phyloP scores from a whole-genome alignment of 2,797 vertebrate species.

The Ctenopoma kingsleyae region DNA sequence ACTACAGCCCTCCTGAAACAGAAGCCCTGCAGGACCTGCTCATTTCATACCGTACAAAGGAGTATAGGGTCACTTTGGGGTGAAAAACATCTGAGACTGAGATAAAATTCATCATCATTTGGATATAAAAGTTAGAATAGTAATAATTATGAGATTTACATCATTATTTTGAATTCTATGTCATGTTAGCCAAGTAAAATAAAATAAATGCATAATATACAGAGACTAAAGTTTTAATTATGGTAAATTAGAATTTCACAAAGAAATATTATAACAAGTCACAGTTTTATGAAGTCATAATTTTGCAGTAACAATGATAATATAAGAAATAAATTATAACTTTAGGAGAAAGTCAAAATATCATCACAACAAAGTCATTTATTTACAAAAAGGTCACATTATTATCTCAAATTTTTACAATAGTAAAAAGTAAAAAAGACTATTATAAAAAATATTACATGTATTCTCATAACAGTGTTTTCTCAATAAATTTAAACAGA shows the following conservation, averaged over 20 bases:
- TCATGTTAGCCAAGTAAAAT: background rate
- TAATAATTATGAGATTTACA: background rate
- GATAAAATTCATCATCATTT: background rate
- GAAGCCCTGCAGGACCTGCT: slow-evolving; percentile 7
- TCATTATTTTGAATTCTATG: too few relatives aligned
- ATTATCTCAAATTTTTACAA: background rate
- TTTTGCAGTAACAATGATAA: background rate
- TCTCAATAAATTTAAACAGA: background rate
- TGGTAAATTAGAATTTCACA: background rate
- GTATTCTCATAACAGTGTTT: too few relatives aligned
- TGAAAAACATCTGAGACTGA: background rate
- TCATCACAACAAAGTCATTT: background rate
- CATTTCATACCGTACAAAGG: background rate
- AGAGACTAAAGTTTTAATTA: background rate
- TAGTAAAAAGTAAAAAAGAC: too few relatives aligned
- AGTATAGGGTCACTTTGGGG: slow-evolving; percentile 5
- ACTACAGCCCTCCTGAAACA: slow-evolving; percentile 1
- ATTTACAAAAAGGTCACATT: background rate
- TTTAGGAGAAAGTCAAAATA: background rate
- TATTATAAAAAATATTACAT: too few relatives aligned
- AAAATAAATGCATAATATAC: background rate
- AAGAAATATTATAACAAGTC: background rate
- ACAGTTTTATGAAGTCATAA: background rate
- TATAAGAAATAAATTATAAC: background rate
- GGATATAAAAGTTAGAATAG: background rate